Evolutionary conservation across 2,888 invertebrate species (phyloP), one percentile per base, ranked within the genome.

Genomic region (Drosophila setosimentum): DNA sequence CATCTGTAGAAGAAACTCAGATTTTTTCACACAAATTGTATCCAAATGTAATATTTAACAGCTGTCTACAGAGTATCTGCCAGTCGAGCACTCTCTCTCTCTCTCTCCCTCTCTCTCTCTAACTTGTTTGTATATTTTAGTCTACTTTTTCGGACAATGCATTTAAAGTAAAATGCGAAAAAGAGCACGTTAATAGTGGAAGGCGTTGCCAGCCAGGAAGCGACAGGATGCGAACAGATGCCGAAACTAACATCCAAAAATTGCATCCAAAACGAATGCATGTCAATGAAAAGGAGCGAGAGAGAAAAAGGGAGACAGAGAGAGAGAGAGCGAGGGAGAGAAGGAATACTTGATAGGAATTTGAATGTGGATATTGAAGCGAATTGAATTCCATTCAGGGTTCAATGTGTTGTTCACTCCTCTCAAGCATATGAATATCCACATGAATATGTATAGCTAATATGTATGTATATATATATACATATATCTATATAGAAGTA

Each of bases 151-250:
- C 18, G 78, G 66, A 59, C 65, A 57, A 29, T 27, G 3, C 8
- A 16, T 29, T 48, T 33, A 64, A 63, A 29, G 33, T 16, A 35
- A 68, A 69, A 74, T 75, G 72, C 40, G 80, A 72, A 80, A 78
- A 78, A 80, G 80, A 78, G 76, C 77, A 78, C 80, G 64, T 80
- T 78, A 78, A 80, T 67, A 63, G 63, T 48, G 32, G 53, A 60
- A 70, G 32, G 42, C 32, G 29, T 55, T 40, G 59, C 37, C 40
- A 11, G 53, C 10, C 50, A 58, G 50, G 59, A 24, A 2, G 21
- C 45, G 33, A 45, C 53, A 51, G 48, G 59, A 24, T 16, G 21
- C 45, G 24, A 45, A 45, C 18, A 24, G 24, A 16, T 45, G 45
- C 49, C 67, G 61, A 27, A 35, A 54, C 27, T 24, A 7, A 54